These are phyloP conservation scores for Bibio marci DNA, from an alignment of 2,888 invertebrate genomes.

Conservation along the genomic window DNA sequence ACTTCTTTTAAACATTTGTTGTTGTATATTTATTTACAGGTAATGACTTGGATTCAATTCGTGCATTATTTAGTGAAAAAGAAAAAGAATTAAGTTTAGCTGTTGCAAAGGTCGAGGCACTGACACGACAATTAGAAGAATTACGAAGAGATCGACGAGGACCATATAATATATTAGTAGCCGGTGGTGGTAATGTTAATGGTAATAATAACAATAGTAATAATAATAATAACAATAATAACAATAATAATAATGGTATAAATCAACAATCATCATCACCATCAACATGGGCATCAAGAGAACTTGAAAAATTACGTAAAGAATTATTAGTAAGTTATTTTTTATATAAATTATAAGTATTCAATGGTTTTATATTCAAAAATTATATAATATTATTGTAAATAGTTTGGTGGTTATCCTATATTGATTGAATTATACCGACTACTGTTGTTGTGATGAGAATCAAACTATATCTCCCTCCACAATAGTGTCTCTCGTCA, in stretches of 20 bases:
- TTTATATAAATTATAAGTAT: too few species aligned
- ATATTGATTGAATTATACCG: too few species aligned
- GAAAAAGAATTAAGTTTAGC: slow-evolving; percentile 93
- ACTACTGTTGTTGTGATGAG: too few species aligned
- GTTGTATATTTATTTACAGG: slow-evolving; percentile 39
- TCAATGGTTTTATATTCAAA: too few species aligned
- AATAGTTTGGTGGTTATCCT: too few species aligned
- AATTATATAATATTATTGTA: too few species aligned
- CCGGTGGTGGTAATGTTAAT: slow-evolving; percentile 14
- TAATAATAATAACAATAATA: slow-evolving; percentile 5
- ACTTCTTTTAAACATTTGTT: too few species aligned
- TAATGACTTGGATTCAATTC: slow-evolving; percentile 89
- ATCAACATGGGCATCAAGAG: slow-evolving; percentile 59
- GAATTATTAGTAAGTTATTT: slow-evolving; percentile 76
- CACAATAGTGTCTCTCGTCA: too few species aligned
- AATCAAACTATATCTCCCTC: too few species aligned
- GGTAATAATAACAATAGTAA: slow-evolving; percentile 9
- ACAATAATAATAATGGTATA: slow-evolving; percentile 12
- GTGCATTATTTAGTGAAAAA: slow-evolving; percentile 91
- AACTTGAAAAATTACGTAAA: slow-evolving; percentile 79
- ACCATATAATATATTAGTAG: slow-evolving; percentile 29
- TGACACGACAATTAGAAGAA: slow-evolving; percentile 88
- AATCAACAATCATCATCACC: slow-evolving; percentile 31
- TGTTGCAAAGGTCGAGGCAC: slow-evolving; percentile 93
- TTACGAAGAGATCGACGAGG: slow-evolving; percentile 51